Conservation (phyloP, 1,140 invertebrate species). For the Araneus ventricosus region DNA sequence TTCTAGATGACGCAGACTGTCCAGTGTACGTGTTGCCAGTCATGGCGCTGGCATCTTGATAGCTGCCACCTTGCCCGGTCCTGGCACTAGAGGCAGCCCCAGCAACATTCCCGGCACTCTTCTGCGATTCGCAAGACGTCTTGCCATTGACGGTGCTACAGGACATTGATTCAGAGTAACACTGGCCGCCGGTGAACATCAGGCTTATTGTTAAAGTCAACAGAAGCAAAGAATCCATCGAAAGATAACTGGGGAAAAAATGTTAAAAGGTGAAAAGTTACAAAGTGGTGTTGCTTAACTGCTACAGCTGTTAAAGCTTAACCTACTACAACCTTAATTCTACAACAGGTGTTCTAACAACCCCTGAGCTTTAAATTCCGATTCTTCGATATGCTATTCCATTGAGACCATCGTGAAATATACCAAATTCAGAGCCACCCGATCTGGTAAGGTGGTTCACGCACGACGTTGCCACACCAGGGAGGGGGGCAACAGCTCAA, state of each 20-base stretch:
- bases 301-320: too few species aligned
- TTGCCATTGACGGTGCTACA: slow-evolving; percentile 50
- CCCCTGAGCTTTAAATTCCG: too few species aligned
- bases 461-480: too few species aligned
- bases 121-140: slow-evolving; percentile 3
- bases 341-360: too few species aligned
- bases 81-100: neutral
- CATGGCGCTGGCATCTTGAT: neutral
- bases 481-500: too few species aligned
- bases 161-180: slow-evolving; percentile 4
- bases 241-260: neutral
- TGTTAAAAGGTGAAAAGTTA: too few species aligned
- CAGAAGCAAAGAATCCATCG: slow-evolving; percentile 5
- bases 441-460: too few species aligned
- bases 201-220: neutral
- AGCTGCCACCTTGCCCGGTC: neutral
- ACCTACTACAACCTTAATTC: too few species aligned
- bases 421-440: too few species aligned
- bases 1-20: neutral
- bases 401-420: too few species aligned
- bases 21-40: neutral
- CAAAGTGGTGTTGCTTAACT: too few species aligned
- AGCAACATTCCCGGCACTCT: neutral
- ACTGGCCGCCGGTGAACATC: neutral
- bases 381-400: too few species aligned